Evolutionary conservation across 2,113 vertebrate species (phyloP), one percentile per base, ranked within the genome.

Genomic region (Sorex araneus): DNA sequence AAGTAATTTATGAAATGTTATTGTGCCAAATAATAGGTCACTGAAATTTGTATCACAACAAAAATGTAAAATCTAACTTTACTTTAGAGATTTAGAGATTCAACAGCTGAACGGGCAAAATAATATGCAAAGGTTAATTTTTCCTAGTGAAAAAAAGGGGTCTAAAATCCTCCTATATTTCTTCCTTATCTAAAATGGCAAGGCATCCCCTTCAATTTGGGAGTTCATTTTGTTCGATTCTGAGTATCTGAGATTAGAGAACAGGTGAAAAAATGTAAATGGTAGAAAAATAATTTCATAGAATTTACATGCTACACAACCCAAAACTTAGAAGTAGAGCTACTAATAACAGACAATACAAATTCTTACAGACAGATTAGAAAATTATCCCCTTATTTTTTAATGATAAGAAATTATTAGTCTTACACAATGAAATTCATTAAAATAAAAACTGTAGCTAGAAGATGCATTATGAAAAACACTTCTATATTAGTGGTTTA

Each of bases 21-120:
- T 71, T 75, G 6, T 50, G 89, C 89, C 40, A 71, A 76, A 93
- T 50, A 91, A 91, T 32, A 71, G 75, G 91, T 76, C 87, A 94
- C n/a, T 94, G 60, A 92, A 83, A 92, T 63, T 66, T 91, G 78
- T 34, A 0, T 45, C 80, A 84, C 64, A 70, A 82, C 25, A 47
- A 71, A 85, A 85, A 50, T 57, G 57, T 67, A 92, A 18, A 91
- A 7, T 60, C 30, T 70, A 8, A 90, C 71, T 27, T 86, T 10
- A 80, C 30, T 90, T 85, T 50, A 76, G 30, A 76, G 21, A 80
- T 90, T 85, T 50, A 76, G 30, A 76, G 21, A 80, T 66, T 77
- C 75, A 92, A 45, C 27, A 87, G 87, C 1, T 27, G 60, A 4
- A 23, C 1, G 82, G 64, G 18, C 13, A n/a, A 57, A 90, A 89